Percentiles rank a stretch among this genome's conserved stretches.
Conservation (phyloP, 2,113 vertebrate species). For the Anguilla rostrata region DNA sequence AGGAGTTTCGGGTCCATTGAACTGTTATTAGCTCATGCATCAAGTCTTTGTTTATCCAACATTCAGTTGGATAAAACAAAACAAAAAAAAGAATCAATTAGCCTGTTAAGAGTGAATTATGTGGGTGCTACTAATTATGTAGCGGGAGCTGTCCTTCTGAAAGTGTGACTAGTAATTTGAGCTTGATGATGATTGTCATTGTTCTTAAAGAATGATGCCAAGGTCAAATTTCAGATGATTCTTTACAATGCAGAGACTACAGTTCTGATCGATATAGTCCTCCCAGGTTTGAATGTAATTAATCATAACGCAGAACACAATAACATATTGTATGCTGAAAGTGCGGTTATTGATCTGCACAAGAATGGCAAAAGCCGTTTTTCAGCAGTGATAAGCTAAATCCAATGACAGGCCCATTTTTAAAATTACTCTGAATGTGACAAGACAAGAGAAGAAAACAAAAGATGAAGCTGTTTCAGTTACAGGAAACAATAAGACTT, state of each 20-base stretch:
- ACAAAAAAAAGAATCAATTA: background rate
- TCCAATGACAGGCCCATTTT: background rate
- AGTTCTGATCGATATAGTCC: background rate
- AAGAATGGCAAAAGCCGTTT: background rate
- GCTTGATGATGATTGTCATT: background rate
- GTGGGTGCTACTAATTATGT: background rate
- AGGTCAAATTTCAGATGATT: background rate
- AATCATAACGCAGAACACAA: background rate
- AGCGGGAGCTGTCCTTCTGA: background rate
- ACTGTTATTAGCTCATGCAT: background rate
- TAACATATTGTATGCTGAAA: background rate
- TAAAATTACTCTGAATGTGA: background rate
- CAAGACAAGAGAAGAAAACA: background rate
- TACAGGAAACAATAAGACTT: too few relatives aligned
- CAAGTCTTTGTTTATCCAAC: background rate
- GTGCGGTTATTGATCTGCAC: background rate
- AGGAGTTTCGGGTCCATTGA: background rate
- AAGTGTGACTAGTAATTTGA: too few relatives aligned
- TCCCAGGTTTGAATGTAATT: background rate
- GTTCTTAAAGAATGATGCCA: background rate
- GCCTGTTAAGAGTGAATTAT: background rate
- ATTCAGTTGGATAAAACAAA: background rate
- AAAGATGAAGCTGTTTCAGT: background rate
- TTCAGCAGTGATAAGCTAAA: too few relatives aligned
- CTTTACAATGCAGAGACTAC: background rate